Conservation (phyloP, 53 echinoderm and acorn worm genomes). For the Echinometra lucunter region DNA sequence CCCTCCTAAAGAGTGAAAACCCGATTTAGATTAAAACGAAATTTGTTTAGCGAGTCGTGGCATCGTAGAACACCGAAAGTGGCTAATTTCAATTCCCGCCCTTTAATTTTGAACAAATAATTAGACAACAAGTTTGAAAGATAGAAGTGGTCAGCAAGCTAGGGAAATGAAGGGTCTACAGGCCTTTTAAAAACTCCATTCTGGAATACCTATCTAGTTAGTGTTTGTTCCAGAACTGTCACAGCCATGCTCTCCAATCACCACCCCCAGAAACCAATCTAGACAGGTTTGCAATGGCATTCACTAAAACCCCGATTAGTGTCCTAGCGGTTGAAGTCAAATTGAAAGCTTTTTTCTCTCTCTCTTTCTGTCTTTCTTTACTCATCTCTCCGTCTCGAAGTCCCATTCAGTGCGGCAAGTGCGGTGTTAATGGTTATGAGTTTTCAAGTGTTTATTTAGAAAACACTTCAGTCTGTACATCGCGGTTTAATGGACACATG, state of each 20-base stretch:
- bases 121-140: not conserved
- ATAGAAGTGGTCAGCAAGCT: not conserved
- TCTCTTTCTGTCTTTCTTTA: not conserved
- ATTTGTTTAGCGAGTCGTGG: not conserved
- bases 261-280: slow-evolving; percentile 9
- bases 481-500: not conserved
- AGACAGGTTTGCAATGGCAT: not conserved
- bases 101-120: not conserved
- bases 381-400: not conserved
- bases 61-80: not conserved
- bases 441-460: slow-evolving; percentile 49
- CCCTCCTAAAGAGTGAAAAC: not conserved
- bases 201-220: not conserved
- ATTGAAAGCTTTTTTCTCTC: not conserved
- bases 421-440: slow-evolving; percentile 13
- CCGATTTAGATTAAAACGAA: too few relatives aligned
- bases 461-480: slow-evolving; percentile 34
- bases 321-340: not conserved
- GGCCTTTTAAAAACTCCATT: not conserved
- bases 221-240: slow-evolving; percentile 52
- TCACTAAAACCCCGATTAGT: slow-evolving; percentile 37
- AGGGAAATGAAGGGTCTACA: too few relatives aligned
- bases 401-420: not conserved
- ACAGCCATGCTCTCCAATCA: not conserved
- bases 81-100: not conserved